These are phyloP conservation scores for Noctua fimbriata DNA, from an alignment of 2,888 invertebrate species.

Conservation along the genomic window DNA sequence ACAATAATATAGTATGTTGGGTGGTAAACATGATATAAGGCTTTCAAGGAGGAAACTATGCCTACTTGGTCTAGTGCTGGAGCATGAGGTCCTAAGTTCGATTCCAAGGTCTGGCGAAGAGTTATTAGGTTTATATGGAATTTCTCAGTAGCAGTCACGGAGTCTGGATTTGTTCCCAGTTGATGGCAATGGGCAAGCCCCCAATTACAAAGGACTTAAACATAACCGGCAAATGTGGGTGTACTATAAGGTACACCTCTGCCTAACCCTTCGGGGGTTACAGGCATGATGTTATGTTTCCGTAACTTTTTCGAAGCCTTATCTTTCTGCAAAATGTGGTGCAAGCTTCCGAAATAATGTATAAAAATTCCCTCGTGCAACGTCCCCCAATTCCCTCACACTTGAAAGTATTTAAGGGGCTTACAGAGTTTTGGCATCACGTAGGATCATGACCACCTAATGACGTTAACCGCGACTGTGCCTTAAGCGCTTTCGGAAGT, in stretches of 20 bases:
- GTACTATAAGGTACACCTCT: not conserved
- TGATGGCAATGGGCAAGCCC: not conserved
- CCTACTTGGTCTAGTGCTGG: not conserved
- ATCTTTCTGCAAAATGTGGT: not conserved
- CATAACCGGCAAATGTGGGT: not conserved
- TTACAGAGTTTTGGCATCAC: slow-evolving; percentile 54
- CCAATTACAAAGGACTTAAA: not conserved
- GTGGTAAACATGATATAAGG: not conserved
- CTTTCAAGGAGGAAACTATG: too few relatives aligned
- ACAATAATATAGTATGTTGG: not conserved
- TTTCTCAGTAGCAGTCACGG: not conserved
- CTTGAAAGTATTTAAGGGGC: slow-evolving; percentile 53
- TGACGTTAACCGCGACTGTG: slow-evolving; percentile 58
- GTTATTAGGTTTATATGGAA: not conserved
- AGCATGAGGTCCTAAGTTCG: not conserved
- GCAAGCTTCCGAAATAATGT: slow-evolving; percentile 16
- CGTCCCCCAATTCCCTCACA: slow-evolving; percentile 35
- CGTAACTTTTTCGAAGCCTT: not conserved
- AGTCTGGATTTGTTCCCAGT: not conserved
- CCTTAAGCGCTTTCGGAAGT: slow-evolving; percentile 57
- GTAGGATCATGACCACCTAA: slow-evolving; percentile 54
- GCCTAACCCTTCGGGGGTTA: not conserved
- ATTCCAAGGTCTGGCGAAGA: not conserved
- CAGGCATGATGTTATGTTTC: not conserved
- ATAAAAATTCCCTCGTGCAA: slow-evolving; percentile 24